A percentile compares a stretch with the other conserved stretches of the same genome.
These are phyloP conservation scores for Cryptoblepharus egeriae DNA, from an alignment of 2,797 vertebrate species.

Conservation along the genomic window DNA sequence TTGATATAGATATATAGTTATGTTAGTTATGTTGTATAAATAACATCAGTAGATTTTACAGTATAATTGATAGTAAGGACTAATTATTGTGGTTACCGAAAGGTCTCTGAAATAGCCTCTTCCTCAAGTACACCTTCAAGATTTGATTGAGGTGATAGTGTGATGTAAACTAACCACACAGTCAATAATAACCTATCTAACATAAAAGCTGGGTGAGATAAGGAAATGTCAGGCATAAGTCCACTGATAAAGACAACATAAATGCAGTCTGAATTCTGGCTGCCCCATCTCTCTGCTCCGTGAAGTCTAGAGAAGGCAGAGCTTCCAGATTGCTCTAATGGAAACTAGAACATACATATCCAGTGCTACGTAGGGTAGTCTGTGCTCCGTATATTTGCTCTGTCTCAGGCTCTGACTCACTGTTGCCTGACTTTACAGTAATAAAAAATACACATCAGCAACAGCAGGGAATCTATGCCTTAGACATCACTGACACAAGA, in stretches of 20 bases:
- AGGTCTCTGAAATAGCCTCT: conserved; percentile 47
- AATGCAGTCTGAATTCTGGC: neutral
- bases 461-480: conserved; percentile 6
- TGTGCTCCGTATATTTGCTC: conserved; percentile 9
- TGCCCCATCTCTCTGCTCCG: neutral
- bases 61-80: conserved; percentile 47
- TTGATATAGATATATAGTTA: too few species aligned
- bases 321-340: neutral
- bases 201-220: conserved; percentile 53
- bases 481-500: neutral
- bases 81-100: conserved; percentile 53
- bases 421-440: neutral
- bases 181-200: conserved; percentile 57
- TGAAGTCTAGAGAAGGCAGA: neutral
- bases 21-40: conserved; percentile 23
- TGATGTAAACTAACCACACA: conserved; percentile 49
- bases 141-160: conserved; percentile 59
- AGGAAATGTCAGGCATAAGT: neutral
- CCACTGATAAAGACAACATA: neutral
- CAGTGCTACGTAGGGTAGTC: neutral
- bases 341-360: neutral
- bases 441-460: conserved; percentile 33
- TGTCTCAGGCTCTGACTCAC: conserved; percentile 14
- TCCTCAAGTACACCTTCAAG: conserved; percentile 15
- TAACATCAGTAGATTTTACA: conserved; percentile 51